Base-by-base conservation (phyloP, 2,797 vertebrate species). In the Harpagifer antarcticus region DNA sequence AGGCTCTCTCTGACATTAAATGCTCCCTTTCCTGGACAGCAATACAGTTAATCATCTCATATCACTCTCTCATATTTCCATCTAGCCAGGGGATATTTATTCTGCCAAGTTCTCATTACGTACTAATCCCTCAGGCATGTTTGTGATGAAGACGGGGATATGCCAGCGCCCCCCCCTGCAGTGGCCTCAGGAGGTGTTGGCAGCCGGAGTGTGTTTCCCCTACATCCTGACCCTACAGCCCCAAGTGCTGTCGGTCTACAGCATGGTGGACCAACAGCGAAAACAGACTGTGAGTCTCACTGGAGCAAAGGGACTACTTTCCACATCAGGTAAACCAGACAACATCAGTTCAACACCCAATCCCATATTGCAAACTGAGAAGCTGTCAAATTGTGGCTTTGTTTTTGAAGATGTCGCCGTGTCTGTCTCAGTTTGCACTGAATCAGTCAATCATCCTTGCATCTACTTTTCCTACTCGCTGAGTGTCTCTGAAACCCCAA, bases 111-210 rank as follows among this genome's bases (percentile, higher is more conserved):
- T 73, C 75, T 79, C 11, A 68, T 80, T 69, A 68, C 66, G 23
- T 64, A 61, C 45, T 68, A 59, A 48, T 69, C 80, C 74, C 79
- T 53, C 79, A 94, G 94, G 93, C 79, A 85, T 94, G 91, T 94
- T 95, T 91, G 93, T 94, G 81, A 91, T 88, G 90, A 89, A 83
- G 72, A 91, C 86, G 1, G 92, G 91, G 58, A 89, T 86, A 43
- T 94, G 93, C 80, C 89, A 92, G 87, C 88, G 91, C 12, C 85
- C 94, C 78, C 93, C 93, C 54, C 76, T 95, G 42, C 92, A 83
- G 78, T 95, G 93, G 93, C 80, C 89, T 56, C 85, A 82, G 81
- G 90, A 84, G 69, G 90, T 93, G 58, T 60, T 94, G 88, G 90
- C 91, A 75, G 93, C 88, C 3, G 74, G 53, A 17, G 84, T 90